Percentiles rank a stretch among this genome's conserved stretches.
These are phyloP conservation scores for Latheticus oryzae DNA, from an alignment of 2,888 invertebrate species.

Conservation along the genomic window DNA sequence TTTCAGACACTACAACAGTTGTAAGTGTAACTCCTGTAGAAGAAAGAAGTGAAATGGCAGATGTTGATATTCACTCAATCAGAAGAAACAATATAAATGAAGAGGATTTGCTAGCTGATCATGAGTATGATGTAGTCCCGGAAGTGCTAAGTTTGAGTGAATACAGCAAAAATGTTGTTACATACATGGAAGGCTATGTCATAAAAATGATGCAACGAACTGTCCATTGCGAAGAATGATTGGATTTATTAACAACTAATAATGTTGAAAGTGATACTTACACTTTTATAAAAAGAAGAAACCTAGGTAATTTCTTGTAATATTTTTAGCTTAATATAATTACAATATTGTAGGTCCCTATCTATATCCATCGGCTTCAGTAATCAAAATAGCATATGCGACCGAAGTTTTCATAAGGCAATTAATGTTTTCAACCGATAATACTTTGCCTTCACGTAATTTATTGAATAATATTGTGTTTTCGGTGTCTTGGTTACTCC, in stretches of 20 bases:
- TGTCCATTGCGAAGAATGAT: not conserved
- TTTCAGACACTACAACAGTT: slow-evolving; percentile 4
- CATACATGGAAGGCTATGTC: not conserved
- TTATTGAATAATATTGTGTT: not conserved
- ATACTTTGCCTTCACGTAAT: not conserved
- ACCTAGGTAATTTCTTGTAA: not conserved
- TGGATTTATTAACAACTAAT: not conserved
- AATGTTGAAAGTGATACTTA: not conserved
- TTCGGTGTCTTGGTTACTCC: not conserved
- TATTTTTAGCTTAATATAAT: not conserved
- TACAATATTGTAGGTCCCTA: not conserved
- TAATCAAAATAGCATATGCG: not conserved
- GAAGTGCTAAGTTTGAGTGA: not conserved
- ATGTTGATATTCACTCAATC: not conserved
- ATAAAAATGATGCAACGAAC: not conserved
- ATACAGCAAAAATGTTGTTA: not conserved
- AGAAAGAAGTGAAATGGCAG: not conserved
- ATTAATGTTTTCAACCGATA: not conserved
- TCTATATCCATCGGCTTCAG: not conserved
- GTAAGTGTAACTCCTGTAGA: not conserved
- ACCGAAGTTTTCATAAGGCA: not conserved
- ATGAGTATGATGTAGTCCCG: not conserved
- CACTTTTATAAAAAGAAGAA: not conserved
- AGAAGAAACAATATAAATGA: not conserved
- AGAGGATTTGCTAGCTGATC: too few species aligned